A percentile compares a stretch with the other conserved stretches of the same genome.
These are phyloP conservation scores for Hucho hucho DNA, from an alignment of 2,113 vertebrate species.

Conservation along the genomic window DNA sequence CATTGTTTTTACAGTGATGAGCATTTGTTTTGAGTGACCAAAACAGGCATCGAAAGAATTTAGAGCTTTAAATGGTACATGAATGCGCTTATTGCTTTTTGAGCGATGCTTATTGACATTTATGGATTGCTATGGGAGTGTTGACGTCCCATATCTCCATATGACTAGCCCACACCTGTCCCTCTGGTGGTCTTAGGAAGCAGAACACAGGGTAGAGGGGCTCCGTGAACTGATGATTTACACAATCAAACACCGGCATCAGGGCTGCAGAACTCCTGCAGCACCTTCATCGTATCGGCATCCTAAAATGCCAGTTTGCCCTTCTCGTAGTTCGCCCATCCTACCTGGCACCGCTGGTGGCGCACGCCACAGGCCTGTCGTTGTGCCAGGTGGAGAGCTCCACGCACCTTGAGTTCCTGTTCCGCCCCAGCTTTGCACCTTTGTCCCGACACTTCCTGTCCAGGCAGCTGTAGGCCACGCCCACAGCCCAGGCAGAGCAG, in stretches of 20 bases:
- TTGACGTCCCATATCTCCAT: slow-evolving; percentile 58
- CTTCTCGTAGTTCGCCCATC: slow-evolving; percentile 66
- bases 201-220: slow-evolving; percentile 66
- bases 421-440: slow-evolving; percentile 69
- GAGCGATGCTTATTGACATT: not conserved
- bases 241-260: slow-evolving; percentile 63
- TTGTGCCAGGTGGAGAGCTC: slow-evolving; percentile 74
- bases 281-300: slow-evolving; percentile 58
- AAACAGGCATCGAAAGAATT: not conserved
- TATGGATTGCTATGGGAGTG: not conserved
- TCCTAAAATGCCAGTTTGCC: slow-evolving; percentile 70
- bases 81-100: no score
- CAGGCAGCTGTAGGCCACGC: slow-evolving; percentile 63
- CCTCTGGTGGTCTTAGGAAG: slow-evolving; percentile 58
- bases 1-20: not conserved
- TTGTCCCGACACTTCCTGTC: slow-evolving; percentile 69
- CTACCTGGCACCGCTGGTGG: slow-evolving; percentile 4
- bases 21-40: not conserved
- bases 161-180: slow-evolving; percentile 54
- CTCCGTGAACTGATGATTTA: slow-evolving; percentile 72
- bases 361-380: slow-evolving; percentile 55
- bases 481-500: slow-evolving; percentile 70
- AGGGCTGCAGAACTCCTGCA: slow-evolving; percentile 66
- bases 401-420: slow-evolving; percentile 74
- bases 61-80: no score